Evolutionary conservation across 1,140 invertebrate genomes (phyloP).

Genomic region (Papilio xuthus): DNA sequence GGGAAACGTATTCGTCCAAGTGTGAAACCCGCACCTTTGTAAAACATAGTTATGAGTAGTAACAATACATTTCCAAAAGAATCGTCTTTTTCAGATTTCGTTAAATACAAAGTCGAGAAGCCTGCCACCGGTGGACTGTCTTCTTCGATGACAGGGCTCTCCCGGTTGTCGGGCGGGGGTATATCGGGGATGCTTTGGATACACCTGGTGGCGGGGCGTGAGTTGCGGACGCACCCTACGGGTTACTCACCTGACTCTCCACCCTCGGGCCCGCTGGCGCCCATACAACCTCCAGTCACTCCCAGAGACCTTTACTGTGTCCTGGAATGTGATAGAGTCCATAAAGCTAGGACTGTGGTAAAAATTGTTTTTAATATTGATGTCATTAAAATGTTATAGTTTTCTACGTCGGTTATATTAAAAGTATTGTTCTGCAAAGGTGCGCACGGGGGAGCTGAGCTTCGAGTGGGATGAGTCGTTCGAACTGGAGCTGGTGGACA

Average conservation of each 20-base stretch:
- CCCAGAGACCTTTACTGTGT: slow-evolving; percentile 97
- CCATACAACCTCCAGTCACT: slow-evolving; percentile 81
- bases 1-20: too few species aligned
- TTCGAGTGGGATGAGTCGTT: slow-evolving; percentile 99
- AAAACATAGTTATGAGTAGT: too few species aligned
- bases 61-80: not conserved
- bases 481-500: slow-evolving; percentile 97
- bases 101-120: slow-evolving; percentile 96
- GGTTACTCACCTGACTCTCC: slow-evolving; percentile 86
- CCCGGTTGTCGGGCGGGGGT: slow-evolving; percentile 79
- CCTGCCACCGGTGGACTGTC: slow-evolving; percentile 82
- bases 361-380: not conserved
- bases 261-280: slow-evolving; percentile 69
- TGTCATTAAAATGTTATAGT: not conserved
- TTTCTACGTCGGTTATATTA: not conserved
- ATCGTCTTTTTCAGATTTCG: slow-evolving; percentile 86
- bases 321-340: slow-evolving; percentile 97
- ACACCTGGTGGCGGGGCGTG: slow-evolving; percentile 93
- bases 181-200: slow-evolving; percentile 96
- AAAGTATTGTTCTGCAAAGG: slow-evolving; percentile 56
- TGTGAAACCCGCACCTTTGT: too few species aligned
- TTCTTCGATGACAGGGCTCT: slow-evolving; percentile 74
- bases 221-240: slow-evolving; percentile 89
- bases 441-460: slow-evolving; percentile 97
- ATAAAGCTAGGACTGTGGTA: slow-evolving; percentile 97